Evolutionary conservation across 2,113 vertebrate species (phyloP).

Genomic region (Pholis gunnellus): DNA sequence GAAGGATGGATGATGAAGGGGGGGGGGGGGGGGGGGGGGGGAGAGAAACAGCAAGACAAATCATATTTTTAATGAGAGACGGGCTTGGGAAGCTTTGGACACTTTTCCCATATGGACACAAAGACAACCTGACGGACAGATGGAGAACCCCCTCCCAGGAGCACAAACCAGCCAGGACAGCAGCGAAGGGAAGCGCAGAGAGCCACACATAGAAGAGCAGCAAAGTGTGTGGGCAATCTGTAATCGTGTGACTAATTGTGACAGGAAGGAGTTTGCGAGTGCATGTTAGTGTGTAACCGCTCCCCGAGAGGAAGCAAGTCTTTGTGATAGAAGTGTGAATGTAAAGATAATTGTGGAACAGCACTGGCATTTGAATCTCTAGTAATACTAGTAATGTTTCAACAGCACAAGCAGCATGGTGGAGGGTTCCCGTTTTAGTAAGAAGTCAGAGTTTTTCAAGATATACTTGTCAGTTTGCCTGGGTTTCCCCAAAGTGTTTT

Average conservation of each 20-base stretch:
- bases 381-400: neutral
- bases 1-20: conserved; percentile 5
- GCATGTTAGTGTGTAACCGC: neutral
- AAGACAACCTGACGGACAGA: conserved; percentile 53
- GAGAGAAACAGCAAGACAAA: conserved; percentile 21
- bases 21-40: neutral
- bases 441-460: neutral
- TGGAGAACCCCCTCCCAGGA: conserved; percentile 69
- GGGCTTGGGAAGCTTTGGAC: conserved; percentile 14
- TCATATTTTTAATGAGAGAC: conserved; percentile 14
- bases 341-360: conserved; percentile 15
- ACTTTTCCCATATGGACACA: conserved; percentile 38
- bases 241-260: neutral
- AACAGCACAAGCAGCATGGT: conserved; percentile 15
- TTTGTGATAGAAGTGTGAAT: neutral
- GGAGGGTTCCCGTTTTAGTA: neutral
- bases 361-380: neutral
- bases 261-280: conserved; percentile 5
- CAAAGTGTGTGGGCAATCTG: conserved; percentile 2
- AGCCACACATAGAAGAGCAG: conserved; percentile 37
- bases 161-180: conserved; percentile 81
- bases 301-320: neutral
- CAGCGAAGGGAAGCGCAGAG: conserved; percentile 49
- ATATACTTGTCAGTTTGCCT: too few species aligned
- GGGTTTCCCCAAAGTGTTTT: neutral